phyloP scores from a whole-genome alignment of 1,140 invertebrate genomes.

The Microplitis mediator region DNA sequence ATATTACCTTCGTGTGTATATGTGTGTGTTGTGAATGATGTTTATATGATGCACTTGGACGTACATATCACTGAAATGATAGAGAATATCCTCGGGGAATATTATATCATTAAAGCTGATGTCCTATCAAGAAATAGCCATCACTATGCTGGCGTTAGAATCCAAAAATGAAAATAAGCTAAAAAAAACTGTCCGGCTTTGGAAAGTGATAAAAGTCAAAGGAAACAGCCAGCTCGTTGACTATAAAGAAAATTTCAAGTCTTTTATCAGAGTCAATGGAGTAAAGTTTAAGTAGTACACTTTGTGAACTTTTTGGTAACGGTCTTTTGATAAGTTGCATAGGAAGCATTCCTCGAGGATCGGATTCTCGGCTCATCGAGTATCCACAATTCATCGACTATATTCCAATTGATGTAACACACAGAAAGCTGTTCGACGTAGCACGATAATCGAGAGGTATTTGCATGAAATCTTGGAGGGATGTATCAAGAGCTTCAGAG shows the following conservation, averaged over 20 bases:
- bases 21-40: neutral
- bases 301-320: too few species aligned
- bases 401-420: neutral
- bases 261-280: too few species aligned
- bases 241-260: too few species aligned
- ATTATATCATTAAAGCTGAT: neutral
- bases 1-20: neutral
- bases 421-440: constrained; percentile 6
- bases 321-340: too few species aligned
- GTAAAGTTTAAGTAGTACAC: too few species aligned
- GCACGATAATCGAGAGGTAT: constrained; percentile 45
- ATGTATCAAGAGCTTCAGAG: neutral
- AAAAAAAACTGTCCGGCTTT: too few species aligned
- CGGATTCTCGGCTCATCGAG: neutral
- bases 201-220: too few species aligned
- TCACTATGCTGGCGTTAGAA: too few species aligned
- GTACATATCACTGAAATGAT: neutral
- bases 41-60: neutral
- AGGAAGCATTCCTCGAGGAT: constrained; percentile 10
- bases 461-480: constrained; percentile 36
- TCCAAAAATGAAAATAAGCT: too few species aligned
- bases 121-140: neutral
- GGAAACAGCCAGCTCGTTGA: too few species aligned
- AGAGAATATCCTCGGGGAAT: neutral
- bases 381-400: constrained; percentile 15